Conservation (phyloP, 2,888 invertebrate species). For the Stratiomys singularior region DNA sequence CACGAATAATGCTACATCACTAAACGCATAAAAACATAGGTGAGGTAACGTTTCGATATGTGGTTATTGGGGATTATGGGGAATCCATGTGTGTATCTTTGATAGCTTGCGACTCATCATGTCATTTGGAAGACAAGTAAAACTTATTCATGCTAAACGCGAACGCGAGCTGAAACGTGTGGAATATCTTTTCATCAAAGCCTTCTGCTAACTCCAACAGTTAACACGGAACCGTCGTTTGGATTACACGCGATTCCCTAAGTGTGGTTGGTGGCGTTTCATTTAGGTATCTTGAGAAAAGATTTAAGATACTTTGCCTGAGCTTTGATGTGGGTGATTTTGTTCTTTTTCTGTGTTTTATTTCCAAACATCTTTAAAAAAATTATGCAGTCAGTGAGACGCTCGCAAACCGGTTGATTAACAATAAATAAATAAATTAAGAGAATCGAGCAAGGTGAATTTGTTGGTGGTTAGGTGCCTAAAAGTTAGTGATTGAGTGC, state of each 20-base stretch:
- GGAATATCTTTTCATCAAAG: constrained; percentile 3
- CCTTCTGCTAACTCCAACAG: constrained; percentile 14
- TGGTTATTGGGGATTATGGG: not conserved
- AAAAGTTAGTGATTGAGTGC: not conserved
- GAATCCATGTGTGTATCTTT: not conserved
- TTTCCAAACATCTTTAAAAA: not conserved
- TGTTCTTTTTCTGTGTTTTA: not conserved
- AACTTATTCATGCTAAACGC: not conserved
- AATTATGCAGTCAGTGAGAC: not conserved
- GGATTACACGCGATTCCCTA: not conserved
- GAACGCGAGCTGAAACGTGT: not conserved
- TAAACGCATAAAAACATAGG: not conserved
- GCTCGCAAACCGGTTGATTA: not conserved
- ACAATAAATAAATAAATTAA: not conserved
- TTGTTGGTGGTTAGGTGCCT: not conserved
- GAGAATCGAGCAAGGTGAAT: not conserved
- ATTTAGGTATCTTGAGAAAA: not conserved
- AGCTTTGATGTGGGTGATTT: not conserved
- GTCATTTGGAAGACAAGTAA: not conserved
- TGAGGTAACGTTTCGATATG: not conserved
- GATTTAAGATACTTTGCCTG: constrained; percentile 5
- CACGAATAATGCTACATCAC: not conserved
- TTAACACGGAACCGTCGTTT: constrained; percentile 1
- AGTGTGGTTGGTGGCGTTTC: not conserved
- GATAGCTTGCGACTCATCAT: not conserved